Conservation (phyloP, 2,113 vertebrate genomes). For the Sminthopsis crassicaudata region DNA sequence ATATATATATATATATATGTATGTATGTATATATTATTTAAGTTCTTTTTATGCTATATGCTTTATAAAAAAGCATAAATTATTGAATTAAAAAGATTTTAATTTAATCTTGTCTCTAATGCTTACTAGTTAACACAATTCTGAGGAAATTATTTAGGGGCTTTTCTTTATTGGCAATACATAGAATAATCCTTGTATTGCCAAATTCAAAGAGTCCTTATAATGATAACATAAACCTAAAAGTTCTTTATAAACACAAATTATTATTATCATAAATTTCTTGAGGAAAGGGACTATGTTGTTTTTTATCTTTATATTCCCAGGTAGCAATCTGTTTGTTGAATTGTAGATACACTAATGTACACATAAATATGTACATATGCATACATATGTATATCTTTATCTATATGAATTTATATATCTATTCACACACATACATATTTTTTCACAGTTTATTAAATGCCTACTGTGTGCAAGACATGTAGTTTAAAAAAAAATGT, state of each 20-base stretch:
- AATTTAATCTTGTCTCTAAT: background rate
- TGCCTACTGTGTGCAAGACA: background rate
- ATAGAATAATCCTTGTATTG: background rate
- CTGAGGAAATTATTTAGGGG: background rate
- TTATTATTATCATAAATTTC: background rate
- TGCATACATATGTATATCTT: background rate
- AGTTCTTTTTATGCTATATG: no score
- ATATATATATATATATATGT: no score
- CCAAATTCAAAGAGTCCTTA: background rate
- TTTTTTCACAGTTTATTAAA: background rate
- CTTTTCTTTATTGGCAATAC: background rate
- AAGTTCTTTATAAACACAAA: background rate
- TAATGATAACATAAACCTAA: background rate
- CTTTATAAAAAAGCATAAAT: no score
- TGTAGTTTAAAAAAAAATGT: background rate
- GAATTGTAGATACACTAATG: background rate
- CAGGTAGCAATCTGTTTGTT: background rate
- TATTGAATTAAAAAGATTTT: background rate
- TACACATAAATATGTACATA: background rate
- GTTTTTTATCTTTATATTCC: background rate
- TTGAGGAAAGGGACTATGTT: background rate
- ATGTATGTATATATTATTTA: no score
- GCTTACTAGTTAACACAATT: background rate
- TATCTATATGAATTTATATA: background rate
- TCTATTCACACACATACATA: background rate